Percentiles rank a stretch among this genome's conserved stretches.
These are phyloP conservation scores for Megalops cyprinoides DNA, from an alignment of 2,797 vertebrate species.

Conservation along the genomic window DNA sequence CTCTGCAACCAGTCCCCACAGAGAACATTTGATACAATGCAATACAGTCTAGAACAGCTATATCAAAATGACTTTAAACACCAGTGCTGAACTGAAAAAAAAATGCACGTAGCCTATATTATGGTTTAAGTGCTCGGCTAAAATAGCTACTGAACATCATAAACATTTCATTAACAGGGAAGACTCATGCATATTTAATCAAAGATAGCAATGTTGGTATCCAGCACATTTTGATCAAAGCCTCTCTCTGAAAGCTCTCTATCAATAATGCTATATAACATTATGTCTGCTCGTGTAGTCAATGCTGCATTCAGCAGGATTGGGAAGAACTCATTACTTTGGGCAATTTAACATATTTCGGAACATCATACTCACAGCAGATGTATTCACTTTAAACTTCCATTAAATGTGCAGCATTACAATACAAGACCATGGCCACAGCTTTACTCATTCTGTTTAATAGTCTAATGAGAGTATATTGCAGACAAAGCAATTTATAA, in stretches of 20 bases:
- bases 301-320: not conserved
- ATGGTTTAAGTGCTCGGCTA: not conserved
- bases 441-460: not conserved
- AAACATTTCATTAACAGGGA: not conserved
- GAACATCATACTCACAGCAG: not conserved
- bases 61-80: not conserved
- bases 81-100: too few relatives aligned
- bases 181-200: slow-evolving; percentile 1
- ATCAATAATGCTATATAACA: not conserved
- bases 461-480: not conserved
- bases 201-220: not conserved
- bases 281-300: not conserved
- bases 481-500: not conserved
- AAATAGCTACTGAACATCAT: not conserved
- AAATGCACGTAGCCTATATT: not conserved
- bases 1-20: not conserved
- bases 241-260: not conserved
- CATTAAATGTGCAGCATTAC: too few relatives aligned
- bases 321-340: not conserved
- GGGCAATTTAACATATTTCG: not conserved
- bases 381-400: not conserved
- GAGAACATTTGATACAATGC: too few relatives aligned
- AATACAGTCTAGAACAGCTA: not conserved
- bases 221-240: slow-evolving; percentile 5
- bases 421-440: not conserved